A percentile compares a stretch with the other conserved stretches of the same genome.
These are phyloP conservation scores for Neuroterus valhalla DNA, from an alignment of 1,140 invertebrate genomes.

Conservation along the genomic window DNA sequence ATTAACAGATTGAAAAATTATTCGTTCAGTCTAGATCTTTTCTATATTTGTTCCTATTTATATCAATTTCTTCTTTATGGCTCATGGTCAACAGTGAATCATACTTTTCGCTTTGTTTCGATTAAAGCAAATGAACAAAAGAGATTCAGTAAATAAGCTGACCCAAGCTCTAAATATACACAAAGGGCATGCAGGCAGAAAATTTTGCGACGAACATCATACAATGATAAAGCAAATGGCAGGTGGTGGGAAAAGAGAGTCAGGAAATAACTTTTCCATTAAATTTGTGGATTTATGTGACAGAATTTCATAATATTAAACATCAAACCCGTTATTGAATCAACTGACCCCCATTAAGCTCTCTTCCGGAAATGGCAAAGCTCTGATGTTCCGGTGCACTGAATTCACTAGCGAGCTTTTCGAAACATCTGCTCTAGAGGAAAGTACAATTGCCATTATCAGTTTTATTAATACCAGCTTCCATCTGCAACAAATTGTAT, in stretches of 20 bases:
- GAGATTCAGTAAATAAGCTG: neutral
- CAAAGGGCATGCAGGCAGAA: neutral
- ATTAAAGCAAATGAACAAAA: neutral
- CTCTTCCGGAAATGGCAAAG: constrained; percentile 61
- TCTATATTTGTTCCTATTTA: too few relatives aligned
- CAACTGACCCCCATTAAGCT: constrained; percentile 61
- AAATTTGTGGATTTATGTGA: neutral
- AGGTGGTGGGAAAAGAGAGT: too few relatives aligned
- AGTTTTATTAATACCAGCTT: constrained; percentile 22
- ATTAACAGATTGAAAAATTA: too few relatives aligned
- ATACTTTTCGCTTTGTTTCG: neutral
- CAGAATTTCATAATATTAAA: constrained; percentile 28
- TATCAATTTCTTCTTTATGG: too few relatives aligned
- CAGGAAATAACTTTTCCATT: neutral
- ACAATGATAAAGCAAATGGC: neutral
- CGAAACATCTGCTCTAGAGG: constrained; percentile 25
- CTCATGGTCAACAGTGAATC: neutral
- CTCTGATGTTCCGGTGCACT: constrained; percentile 51
- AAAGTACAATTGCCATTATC: constrained; percentile 24
- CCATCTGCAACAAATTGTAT: constrained; percentile 7
- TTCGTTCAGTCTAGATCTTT: too few relatives aligned
- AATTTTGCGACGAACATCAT: neutral
- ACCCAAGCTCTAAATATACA: constrained; percentile 10
- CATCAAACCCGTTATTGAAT: constrained; percentile 15
- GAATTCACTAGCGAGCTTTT: constrained; percentile 41